Evolutionary conservation across 2,797 vertebrate species (phyloP), one percentile per base, ranked within the genome.

Genomic region (Chromobotia macracanthus): DNA sequence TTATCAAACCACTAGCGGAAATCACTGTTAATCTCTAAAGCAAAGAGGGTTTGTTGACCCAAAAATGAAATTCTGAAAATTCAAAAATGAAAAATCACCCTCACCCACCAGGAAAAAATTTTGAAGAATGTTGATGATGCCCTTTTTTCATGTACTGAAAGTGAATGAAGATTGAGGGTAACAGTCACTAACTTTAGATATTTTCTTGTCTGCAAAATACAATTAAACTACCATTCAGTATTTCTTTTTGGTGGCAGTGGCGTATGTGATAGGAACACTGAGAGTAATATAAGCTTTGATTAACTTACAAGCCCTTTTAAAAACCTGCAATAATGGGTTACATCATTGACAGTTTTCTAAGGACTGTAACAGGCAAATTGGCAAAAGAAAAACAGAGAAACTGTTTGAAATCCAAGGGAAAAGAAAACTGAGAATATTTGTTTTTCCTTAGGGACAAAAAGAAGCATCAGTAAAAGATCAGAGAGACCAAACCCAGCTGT

Each of bases 381-480:
- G 25, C 23, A 67, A n/a, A n/a, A 76, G n/a, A 53, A 48, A 25
- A 68, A 67, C 19, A 3, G 19, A 56, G 18, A 38, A 25, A 25
- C 11, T 58, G 55, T 60, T 28, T 28, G 31, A 28, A n/a, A n/a
- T 64, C 2, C 18, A 38, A 64, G 16, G 31, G 7, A 10, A 38
- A 38, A n/a, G 25, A 9, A 50, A 15, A 35, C 56, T n/a, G 6
- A 44, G 50, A 53, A 25, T 9, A 69, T 63, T 58, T 51, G n/a
- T 16, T 72, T 83, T 23, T 84, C 80, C 19, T 58, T 46, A 92
- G 92, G 82, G 79, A 78, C 87, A 77, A 86, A 87, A 90, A 89
- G 83, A 73, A 84, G 19, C 67, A 84, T 87, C 69, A 80, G 64
- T 61, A 69, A 66, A 35, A 71, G 79, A 83, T 73, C 73, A 82